phyloP scores from a whole-genome alignment of 2,888 invertebrate genomes.

The Eupithecia exiguata region DNA sequence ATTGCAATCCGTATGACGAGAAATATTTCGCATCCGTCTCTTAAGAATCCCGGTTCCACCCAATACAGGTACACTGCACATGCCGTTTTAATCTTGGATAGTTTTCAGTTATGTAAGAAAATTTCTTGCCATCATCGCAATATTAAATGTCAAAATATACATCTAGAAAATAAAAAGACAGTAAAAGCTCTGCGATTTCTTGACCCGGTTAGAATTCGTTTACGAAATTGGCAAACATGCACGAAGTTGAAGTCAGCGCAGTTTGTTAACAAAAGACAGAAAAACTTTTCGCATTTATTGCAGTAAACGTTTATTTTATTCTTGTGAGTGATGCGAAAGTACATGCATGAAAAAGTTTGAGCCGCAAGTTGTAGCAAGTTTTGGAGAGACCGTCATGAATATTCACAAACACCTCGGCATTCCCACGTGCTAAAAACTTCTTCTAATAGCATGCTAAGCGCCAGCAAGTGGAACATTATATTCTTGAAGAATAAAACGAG shows the following conservation, averaged over 20 bases:
- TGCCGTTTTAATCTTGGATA: background rate
- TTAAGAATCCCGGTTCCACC: constrained; percentile 42
- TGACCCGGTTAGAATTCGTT: constrained; percentile 20
- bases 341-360: constrained; percentile 53
- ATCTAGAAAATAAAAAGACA: background rate
- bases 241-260: constrained; percentile 17
- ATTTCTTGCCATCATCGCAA: background rate
- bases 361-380: constrained; percentile 51
- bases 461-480: constrained; percentile 41
- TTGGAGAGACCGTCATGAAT: constrained; percentile 66
- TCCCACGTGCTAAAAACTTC: constrained; percentile 61
- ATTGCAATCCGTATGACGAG: constrained; percentile 59
- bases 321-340: constrained; percentile 52
- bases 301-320: constrained; percentile 48
- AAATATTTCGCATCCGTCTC: constrained; percentile 60
- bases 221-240: constrained; percentile 26
- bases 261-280: constrained; percentile 23
- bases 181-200: constrained; percentile 7
- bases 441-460: constrained; percentile 64
- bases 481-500: constrained; percentile 2
- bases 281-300: constrained; percentile 39
- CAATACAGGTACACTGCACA: constrained; percentile 10
- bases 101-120: background rate
- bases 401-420: constrained; percentile 68
- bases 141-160: background rate